Evolutionary conservation across 2,888 invertebrate species (phyloP).

Genomic region (Cartodere bifasciata): DNA sequence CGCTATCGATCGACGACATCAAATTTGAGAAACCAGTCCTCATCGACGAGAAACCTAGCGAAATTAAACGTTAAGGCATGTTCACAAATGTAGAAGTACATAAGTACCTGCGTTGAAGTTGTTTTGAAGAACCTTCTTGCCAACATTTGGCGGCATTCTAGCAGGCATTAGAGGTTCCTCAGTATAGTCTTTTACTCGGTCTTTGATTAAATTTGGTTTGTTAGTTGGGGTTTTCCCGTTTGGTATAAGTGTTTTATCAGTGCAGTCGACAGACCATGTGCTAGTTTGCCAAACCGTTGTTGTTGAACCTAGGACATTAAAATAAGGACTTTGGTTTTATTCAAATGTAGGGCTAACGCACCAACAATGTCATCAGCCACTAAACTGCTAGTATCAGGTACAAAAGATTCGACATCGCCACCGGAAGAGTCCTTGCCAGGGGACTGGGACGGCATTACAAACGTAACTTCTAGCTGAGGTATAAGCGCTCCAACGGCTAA

Average conservation of each 20-base stretch:
- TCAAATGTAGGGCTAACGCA: constrained; percentile 25
- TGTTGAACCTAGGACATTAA: constrained; percentile 20
- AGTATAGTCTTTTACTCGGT: too few species aligned
- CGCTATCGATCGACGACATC: constrained; percentile 74
- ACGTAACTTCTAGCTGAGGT: constrained; percentile 76
- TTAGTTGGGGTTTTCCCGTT: too few species aligned
- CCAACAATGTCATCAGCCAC: constrained; percentile 57
- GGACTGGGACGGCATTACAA: constrained; percentile 74
- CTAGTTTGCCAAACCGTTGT: constrained; percentile 28
- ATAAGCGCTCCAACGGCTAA: constrained; percentile 65
- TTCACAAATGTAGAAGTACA: constrained; percentile 1
- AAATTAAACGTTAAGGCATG: constrained; percentile 2
- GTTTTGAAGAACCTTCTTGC: constrained; percentile 26
- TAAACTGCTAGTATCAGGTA: constrained; percentile 77
- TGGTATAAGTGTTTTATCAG: constrained; percentile 17
- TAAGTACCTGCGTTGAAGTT: constrained; percentile 39
- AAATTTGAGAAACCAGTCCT: constrained; percentile 72
- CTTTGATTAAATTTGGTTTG: too few species aligned
- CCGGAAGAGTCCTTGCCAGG: constrained; percentile 78
- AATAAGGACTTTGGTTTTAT: constrained; percentile 15
- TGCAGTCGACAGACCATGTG: constrained; percentile 21
- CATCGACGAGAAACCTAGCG: constrained; percentile 57
- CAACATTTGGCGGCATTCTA: constrained; percentile 7
- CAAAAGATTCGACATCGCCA: constrained; percentile 67
- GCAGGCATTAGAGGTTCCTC: too few species aligned